These are phyloP conservation scores for Salvelinus sp. DNA, from an alignment of 2,113 vertebrate species.

Conservation along the genomic window DNA sequence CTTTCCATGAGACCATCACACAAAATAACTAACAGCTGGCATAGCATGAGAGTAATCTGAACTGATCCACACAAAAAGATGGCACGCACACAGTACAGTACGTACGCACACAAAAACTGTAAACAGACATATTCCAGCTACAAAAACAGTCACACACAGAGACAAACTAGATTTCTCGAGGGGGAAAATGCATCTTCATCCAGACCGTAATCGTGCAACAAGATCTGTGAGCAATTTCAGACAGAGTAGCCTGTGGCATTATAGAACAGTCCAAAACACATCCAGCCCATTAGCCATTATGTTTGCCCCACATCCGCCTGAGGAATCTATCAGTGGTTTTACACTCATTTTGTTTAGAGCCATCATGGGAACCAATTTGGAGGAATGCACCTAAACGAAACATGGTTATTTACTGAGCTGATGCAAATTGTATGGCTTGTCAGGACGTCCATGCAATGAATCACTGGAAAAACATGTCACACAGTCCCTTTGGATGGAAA, in stretches of 20 bases:
- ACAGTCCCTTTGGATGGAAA: background rate
- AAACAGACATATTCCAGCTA: background rate
- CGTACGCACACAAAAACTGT: background rate
- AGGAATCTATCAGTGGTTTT: conserved; percentile 39
- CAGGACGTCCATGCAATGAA: background rate
- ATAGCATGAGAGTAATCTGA: too few relatives aligned
- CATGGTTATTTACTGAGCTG: conserved; percentile 34
- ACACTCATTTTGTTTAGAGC: conserved; percentile 30
- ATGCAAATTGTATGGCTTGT: background rate
- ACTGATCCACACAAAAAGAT: too few relatives aligned
- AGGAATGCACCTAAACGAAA: conserved; percentile 50
- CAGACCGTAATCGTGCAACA: conserved; percentile 11
- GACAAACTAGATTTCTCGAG: conserved; percentile 8
- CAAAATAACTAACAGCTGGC: too few relatives aligned
- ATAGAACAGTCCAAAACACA: conserved; percentile 8
- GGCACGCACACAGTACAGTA: background rate
- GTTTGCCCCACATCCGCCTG: conserved; percentile 37
- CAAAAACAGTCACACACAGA: background rate
- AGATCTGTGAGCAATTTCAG: conserved; percentile 65
- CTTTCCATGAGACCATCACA: too few relatives aligned
- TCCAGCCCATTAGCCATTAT: conserved; percentile 39
- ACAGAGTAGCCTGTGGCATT: conserved; percentile 47
- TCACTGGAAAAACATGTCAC: background rate
- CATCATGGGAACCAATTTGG: conserved; percentile 28
- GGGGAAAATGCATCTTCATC: conserved; percentile 28